Evolutionary conservation across 1,140 invertebrate species (phyloP).

Genomic region (Tetraneura akinire): DNA sequence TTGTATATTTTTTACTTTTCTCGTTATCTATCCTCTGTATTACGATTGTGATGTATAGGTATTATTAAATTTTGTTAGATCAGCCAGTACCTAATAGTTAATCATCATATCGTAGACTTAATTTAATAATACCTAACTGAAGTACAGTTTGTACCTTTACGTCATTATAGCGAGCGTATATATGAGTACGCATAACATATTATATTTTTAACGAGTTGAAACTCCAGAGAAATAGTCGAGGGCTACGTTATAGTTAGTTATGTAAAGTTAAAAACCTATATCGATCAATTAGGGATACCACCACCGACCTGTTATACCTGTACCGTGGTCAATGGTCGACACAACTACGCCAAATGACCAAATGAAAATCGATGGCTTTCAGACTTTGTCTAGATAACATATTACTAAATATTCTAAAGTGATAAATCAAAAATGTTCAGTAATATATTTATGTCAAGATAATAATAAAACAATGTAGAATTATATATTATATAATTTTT

Average conservation of each 20-base stretch:
- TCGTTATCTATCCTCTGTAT: too few relatives aligned
- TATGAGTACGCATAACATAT: too few relatives aligned
- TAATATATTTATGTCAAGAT: neutral
- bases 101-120: too few relatives aligned
- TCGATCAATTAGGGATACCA: neutral
- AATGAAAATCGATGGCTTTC: neutral
- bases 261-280: neutral
- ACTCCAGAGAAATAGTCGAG: neutral
- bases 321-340: neutral
- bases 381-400: neutral
- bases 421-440: slow-evolving; percentile 15
- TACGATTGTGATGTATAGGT: too few relatives aligned
- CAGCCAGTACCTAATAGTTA: too few relatives aligned
- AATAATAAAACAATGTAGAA: too few relatives aligned
- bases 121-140: too few relatives aligned
- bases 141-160: too few relatives aligned
- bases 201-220: neutral
- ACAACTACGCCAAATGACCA: neutral
- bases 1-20: too few relatives aligned
- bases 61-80: too few relatives aligned
- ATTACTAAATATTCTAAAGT: neutral
- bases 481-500: too few relatives aligned
- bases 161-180: too few relatives aligned
- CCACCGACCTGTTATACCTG: neutral
- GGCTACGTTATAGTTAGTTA: neutral